A percentile compares a stretch with the other conserved stretches of the same genome.
Conservation (phyloP, 2,888 invertebrate genomes). For the Ochropacha duplaris region DNA sequence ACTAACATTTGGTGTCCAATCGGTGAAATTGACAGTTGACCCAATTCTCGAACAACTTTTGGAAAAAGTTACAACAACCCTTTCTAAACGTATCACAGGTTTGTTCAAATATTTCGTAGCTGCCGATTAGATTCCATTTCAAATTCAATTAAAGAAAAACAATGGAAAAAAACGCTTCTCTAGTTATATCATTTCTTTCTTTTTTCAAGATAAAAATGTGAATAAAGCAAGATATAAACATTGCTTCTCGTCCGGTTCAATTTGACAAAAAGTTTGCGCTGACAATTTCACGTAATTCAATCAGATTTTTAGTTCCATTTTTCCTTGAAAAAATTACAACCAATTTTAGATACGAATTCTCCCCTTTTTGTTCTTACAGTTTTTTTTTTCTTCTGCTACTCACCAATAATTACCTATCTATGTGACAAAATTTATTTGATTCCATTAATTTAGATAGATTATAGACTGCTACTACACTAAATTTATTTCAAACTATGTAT, state of each 20-base stretch:
- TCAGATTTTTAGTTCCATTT: conserved; percentile 13
- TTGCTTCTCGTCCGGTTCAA: conserved; percentile 30
- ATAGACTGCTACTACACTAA: too few species aligned
- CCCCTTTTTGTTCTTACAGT: not conserved
- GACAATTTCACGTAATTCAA: conserved; percentile 34
- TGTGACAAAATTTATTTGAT: too few species aligned
- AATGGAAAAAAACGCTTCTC: not conserved
- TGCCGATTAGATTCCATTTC: not conserved
- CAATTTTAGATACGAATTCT: not conserved
- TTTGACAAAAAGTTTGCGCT: conserved; percentile 28
- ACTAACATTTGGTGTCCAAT: not conserved
- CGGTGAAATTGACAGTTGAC: not conserved
- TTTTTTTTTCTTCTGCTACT: not conserved
- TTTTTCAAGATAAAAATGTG: conserved; percentile 26
- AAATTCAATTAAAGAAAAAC: not conserved
- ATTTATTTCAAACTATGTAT: too few species aligned
- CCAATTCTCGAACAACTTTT: not conserved
- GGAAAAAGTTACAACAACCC: not conserved
- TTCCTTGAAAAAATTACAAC: not conserved
- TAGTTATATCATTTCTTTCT: conserved; percentile 7
- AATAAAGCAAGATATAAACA: conserved; percentile 34
- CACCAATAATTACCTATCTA: not conserved
- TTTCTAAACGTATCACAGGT: not conserved
- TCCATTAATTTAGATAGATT: too few species aligned
- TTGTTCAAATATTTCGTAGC: not conserved